phyloP scores from a whole-genome alignment of 2,888 invertebrate species.

The Vandiemenella viatica region DNA sequence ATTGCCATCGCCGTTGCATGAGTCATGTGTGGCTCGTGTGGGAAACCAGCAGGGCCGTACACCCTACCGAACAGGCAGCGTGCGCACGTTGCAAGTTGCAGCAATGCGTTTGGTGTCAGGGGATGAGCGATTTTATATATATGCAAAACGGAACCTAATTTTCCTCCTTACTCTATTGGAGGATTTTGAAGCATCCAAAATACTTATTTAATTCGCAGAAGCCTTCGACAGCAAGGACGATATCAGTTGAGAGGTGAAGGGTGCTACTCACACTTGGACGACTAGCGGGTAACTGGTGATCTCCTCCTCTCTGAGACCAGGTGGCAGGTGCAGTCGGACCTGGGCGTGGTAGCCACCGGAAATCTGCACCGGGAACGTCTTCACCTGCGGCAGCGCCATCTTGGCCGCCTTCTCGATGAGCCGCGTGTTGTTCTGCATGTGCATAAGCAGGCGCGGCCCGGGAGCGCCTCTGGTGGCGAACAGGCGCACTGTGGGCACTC shows the following conservation, averaged over 20 bases:
- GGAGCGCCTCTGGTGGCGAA: constrained; percentile 43
- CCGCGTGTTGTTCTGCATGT: constrained; percentile 67
- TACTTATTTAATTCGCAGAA: too few species aligned
- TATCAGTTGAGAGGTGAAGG: background rate
- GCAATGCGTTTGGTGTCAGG: too few species aligned
- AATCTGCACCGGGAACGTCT: constrained; percentile 79
- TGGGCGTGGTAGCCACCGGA: constrained; percentile 79
- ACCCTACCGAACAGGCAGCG: too few species aligned
- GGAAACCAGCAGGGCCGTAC: too few species aligned
- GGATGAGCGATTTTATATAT: too few species aligned
- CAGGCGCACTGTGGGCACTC: constrained; percentile 62
- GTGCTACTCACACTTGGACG: constrained; percentile 62
- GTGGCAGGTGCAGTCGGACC: constrained; percentile 74
- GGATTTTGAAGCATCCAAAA: too few species aligned
- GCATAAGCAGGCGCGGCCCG: constrained; percentile 18
- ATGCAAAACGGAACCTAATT: too few species aligned
- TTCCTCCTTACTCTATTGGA: too few species aligned
- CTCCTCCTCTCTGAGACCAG: constrained; percentile 77
- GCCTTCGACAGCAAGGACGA: too few species aligned
- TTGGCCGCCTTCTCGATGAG: constrained; percentile 49
- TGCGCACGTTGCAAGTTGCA: too few species aligned
- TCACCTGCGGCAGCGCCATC: constrained; percentile 73
- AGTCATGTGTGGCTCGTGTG: too few species aligned
- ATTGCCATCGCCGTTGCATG: too few species aligned
- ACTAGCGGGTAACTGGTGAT: constrained; percentile 84